Conservation (phyloP, 2,888 invertebrate genomes). For the Hetaerina titia region DNA sequence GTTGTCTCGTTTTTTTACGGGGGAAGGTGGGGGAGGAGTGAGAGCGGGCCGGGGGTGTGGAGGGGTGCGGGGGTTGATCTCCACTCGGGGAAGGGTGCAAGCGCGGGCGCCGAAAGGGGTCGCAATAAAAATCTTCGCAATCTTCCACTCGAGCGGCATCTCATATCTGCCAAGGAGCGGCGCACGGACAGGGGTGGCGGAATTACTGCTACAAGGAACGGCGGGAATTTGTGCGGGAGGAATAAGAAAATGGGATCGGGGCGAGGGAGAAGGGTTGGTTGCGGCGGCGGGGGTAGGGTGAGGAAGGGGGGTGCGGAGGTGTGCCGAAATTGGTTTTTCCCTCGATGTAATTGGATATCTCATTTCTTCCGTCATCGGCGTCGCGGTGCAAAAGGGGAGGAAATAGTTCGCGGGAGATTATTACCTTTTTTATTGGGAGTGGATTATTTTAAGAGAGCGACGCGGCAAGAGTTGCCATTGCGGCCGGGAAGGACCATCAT, state of each 20-base stretch:
- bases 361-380: neutral
- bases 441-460: too few relatives aligned
- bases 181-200: neutral
- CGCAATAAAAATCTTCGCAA: neutral
- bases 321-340: neutral
- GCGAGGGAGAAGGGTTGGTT: neutral
- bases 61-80: neutral
- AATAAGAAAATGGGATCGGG: neutral
- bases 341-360: neutral
- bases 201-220: neutral
- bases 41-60: too few relatives aligned
- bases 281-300: neutral
- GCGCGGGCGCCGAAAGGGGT: neutral
- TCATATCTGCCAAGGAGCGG: neutral
- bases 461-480: too few relatives aligned
- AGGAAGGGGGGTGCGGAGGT: neutral
- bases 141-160: conserved; percentile 34
- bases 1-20: neutral
- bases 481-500: too few relatives aligned
- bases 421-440: too few relatives aligned
- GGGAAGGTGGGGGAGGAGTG: neutral
- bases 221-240: neutral
- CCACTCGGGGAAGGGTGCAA: neutral
- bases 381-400: too few relatives aligned
- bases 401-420: too few relatives aligned